A percentile compares a stretch with the other conserved stretches of the same genome.
Conservation (phyloP, 2,888 invertebrate genomes). For the Luffia ferchaultella region DNA sequence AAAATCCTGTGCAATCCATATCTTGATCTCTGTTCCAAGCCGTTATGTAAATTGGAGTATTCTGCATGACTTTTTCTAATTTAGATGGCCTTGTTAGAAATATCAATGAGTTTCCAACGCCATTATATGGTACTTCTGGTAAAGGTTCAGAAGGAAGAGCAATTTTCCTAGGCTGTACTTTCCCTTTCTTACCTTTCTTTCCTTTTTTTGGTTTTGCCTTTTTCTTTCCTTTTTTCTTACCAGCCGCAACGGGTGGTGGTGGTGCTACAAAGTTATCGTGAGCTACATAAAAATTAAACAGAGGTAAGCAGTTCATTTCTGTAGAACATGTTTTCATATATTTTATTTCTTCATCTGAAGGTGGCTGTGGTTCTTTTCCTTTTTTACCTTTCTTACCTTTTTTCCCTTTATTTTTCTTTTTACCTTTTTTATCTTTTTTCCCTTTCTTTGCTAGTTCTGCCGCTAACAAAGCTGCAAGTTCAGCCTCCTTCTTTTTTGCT, state of each 20-base stretch:
- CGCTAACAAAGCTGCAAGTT: slow-evolving; percentile 27
- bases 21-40: slow-evolving; percentile 56
- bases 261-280: slow-evolving; percentile 55
- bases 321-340: slow-evolving; percentile 53
- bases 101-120: slow-evolving; percentile 51
- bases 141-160: slow-evolving; percentile 48
- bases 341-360: slow-evolving; percentile 56
- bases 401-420: too few species aligned
- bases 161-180: slow-evolving; percentile 27
- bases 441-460: slow-evolving; percentile 7
- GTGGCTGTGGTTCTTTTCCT: slow-evolving; percentile 42
- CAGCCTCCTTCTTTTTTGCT: slow-evolving; percentile 36
- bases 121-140: slow-evolving; percentile 53
- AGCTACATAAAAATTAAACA: slow-evolving; percentile 54
- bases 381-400: slow-evolving; percentile 36
- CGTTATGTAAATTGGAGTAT: slow-evolving; percentile 47
- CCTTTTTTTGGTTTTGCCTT: slow-evolving; percentile 25
- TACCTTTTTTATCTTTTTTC: too few species aligned
- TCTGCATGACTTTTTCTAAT: slow-evolving; percentile 37
- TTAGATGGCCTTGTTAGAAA: slow-evolving; percentile 49
- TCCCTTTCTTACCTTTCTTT: slow-evolving; percentile 25
- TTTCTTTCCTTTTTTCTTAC: slow-evolving; percentile 18
- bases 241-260: slow-evolving; percentile 42
- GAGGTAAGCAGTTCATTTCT: slow-evolving; percentile 48
- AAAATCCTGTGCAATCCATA: slow-evolving; percentile 46